phyloP scores from a whole-genome alignment of 2,113 vertebrate species.

The Pollimyrus isidori region DNA sequence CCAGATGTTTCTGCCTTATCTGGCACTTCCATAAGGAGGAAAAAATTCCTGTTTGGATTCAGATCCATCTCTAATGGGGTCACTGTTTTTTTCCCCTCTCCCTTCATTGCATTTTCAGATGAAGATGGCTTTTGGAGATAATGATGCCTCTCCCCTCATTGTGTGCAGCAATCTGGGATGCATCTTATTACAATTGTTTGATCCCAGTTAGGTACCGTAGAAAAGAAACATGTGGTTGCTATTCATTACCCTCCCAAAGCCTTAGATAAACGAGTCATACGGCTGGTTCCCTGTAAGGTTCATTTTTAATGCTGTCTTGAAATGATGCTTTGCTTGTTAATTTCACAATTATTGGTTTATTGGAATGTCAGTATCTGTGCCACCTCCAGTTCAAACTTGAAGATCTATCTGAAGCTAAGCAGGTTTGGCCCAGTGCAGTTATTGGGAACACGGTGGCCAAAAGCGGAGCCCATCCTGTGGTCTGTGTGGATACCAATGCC shows the following conservation, averaged over 20 bases:
- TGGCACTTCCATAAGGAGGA: background rate
- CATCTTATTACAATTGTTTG: constrained; percentile 25
- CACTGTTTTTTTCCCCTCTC: background rate
- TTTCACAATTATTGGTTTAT: background rate
- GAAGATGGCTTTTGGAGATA: background rate
- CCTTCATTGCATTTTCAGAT: background rate
- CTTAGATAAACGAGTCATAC: background rate
- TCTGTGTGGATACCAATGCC: background rate
- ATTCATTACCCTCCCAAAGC: constrained; percentile 14
- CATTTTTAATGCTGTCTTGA: background rate
- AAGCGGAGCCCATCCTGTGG: background rate
- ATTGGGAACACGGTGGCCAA: too few species aligned
- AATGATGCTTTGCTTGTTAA: background rate
- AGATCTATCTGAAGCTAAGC: background rate
- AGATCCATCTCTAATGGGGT: constrained; percentile 4
- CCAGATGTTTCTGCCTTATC: constrained; percentile 30
- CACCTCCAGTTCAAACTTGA: background rate
- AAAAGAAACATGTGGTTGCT: constrained; percentile 10
- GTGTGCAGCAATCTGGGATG: background rate
- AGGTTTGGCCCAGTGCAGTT: background rate
- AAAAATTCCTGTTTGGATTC: background rate
- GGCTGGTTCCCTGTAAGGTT: background rate
- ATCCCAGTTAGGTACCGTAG: constrained; percentile 46
- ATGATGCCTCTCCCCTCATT: constrained; percentile 19
- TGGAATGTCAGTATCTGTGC: background rate